phyloP scores from a whole-genome alignment of 2,797 vertebrate species.

The Gymnodraco acuticeps region DNA sequence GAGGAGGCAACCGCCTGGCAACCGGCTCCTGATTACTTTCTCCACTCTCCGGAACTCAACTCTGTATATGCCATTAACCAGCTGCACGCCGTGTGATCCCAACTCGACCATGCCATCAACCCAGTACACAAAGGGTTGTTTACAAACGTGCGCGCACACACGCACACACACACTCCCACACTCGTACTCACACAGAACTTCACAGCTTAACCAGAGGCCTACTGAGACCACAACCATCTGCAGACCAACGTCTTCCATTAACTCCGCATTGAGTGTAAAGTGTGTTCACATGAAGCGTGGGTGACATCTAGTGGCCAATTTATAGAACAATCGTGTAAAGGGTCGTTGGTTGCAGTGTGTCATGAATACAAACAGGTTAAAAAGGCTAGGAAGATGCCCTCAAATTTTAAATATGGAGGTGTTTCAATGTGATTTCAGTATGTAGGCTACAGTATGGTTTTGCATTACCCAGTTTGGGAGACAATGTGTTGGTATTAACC shows the following conservation, averaged over 20 bases:
- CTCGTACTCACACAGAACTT: conserved; percentile 14
- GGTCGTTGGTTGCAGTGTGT: background rate
- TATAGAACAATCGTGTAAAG: background rate
- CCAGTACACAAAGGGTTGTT: conserved; percentile 63
- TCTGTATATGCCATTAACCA: conserved; percentile 81
- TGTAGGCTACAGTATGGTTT: background rate
- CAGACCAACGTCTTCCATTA: conserved; percentile 14
- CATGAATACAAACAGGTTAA: background rate
- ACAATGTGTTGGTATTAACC: background rate
- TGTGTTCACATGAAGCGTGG: conserved; percentile 13
- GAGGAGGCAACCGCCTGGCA: conserved; percentile 80
- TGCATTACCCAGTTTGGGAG: background rate
- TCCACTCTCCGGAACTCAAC: conserved; percentile 82
- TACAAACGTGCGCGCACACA: conserved; percentile 42
- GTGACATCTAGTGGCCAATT: conserved; percentile 69
- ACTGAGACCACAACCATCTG: conserved; percentile 33
- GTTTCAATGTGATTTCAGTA: background rate
- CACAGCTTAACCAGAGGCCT: conserved; percentile 39
- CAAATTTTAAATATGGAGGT: background rate
- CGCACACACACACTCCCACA: conserved; percentile 23
- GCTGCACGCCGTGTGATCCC: conserved; percentile 68
- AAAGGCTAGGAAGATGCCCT: background rate
- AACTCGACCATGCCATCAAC: conserved; percentile 68
- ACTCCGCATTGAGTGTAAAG: background rate
- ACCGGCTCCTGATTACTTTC: conserved; percentile 84